Evolutionary conservation across 1,140 invertebrate species (phyloP).

Genomic region (silkworm (Bombyx mori)): ASM3026992v2 NC_085116.1:6637001-6637500

Average conservation of each 20-base stretch:
- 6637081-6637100: slow-evolving; percentile 19
- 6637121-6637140: not conserved
- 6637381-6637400: too few species aligned
- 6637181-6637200: slow-evolving; percentile 32
- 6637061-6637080: slow-evolving; percentile 7
- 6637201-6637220: slow-evolving; percentile 39
- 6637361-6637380: too few species aligned
- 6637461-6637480: too few species aligned
- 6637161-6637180: slow-evolving; percentile 33
- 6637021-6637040: too few species aligned
- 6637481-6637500: too few species aligned
- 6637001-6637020: too few species aligned
- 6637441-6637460: too few species aligned
- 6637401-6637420: too few species aligned
- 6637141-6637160: slow-evolving; percentile 23
- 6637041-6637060: too few species aligned
- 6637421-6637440: too few species aligned
- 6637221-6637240: slow-evolving; percentile 61
- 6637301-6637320: slow-evolving; percentile 2
- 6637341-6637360: too few species aligned
- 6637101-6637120: slow-evolving; percentile 12
- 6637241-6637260: slow-evolving; percentile 40
- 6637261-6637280: slow-evolving; percentile 61
- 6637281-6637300: slow-evolving; percentile 43
- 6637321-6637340: too few species aligned